Evolutionary conservation across 2,888 invertebrate species (phyloP).

Genomic region (Octonoba sinensis): DNA sequence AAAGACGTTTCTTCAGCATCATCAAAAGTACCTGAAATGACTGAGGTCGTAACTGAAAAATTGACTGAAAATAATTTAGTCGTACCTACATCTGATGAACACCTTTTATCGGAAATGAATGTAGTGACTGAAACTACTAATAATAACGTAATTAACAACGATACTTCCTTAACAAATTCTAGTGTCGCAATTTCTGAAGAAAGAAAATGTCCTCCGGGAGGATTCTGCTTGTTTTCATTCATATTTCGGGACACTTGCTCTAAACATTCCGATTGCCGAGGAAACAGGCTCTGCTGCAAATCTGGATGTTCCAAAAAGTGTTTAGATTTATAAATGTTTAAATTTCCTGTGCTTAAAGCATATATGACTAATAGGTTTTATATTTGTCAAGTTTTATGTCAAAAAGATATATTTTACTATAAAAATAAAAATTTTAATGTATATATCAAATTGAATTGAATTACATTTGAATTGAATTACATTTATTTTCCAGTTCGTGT

Average conservation of each 20-base stretch:
- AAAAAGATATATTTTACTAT: too few relatives aligned
- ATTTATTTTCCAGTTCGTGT: too few relatives aligned
- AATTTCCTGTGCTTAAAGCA: neutral
- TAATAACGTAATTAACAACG: too few relatives aligned
- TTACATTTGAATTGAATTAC: too few relatives aligned
- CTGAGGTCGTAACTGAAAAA: neutral
- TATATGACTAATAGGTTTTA: neutral
- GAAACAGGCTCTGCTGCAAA: conserved; percentile 35
- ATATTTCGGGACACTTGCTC: conserved; percentile 26
- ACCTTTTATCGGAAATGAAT: too few relatives aligned
- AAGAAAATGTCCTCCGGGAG: conserved; percentile 27
- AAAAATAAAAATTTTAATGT: too few relatives aligned
- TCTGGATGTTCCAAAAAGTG: conserved; percentile 36
- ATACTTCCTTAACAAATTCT: too few relatives aligned
- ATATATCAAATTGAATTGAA: too few relatives aligned
- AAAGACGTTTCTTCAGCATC: too few relatives aligned
- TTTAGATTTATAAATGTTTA: conserved; percentile 18
- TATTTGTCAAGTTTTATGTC: too few relatives aligned
- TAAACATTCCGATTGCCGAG: conserved; percentile 21
- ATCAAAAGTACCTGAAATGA: too few relatives aligned
- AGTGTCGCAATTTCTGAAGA: neutral
- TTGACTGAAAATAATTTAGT: neutral
- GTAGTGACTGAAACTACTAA: too few relatives aligned
- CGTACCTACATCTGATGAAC: neutral
- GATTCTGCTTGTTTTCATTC: conserved; percentile 39